Percentiles rank a stretch among this genome's conserved stretches.
phyloP scores from a whole-genome alignment of 1,140 invertebrate genomes.

The Thalassaphorura encarpata region DNA sequence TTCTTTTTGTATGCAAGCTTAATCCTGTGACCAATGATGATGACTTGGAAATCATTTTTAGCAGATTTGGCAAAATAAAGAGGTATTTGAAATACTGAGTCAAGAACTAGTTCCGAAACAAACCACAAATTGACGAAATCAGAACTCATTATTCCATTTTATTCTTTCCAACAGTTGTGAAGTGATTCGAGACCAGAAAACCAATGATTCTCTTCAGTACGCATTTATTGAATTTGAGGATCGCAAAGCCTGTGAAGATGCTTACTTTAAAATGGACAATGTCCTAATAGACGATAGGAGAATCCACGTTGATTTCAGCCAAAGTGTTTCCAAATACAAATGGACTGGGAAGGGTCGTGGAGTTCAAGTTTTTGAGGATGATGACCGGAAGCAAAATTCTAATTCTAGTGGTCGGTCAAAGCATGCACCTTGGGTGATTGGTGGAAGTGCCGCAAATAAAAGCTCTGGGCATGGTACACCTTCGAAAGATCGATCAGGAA shows the following conservation, averaged over 20 bases:
- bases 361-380: conserved; percentile 22
- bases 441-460: not conserved
- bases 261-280: conserved; percentile 99
- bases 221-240: conserved; percentile 96
- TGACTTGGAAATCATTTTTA: conserved; percentile 96
- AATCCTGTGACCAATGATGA: conserved; percentile 98
- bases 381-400: too few species aligned
- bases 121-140: too few species aligned
- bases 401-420: not conserved
- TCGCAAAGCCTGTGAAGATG: conserved; percentile 76
- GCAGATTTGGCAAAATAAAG: conserved; percentile 86
- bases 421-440: not conserved
- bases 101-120: too few species aligned
- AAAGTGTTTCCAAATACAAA: conserved; percentile 87
- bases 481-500: too few species aligned
- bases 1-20: conserved; percentile 98
- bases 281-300: conserved; percentile 96
- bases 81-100: conserved; percentile 41
- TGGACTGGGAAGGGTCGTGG: conserved; percentile 65
- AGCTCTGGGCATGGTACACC: not conserved
- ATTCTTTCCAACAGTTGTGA: conserved; percentile 60
- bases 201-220: conserved; percentile 93
- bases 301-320: conserved; percentile 99
- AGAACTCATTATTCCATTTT: conserved; percentile 19
- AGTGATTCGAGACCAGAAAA: conserved; percentile 89